A percentile compares a stretch with the other conserved stretches of the same genome.
Evolutionary conservation across 2,113 vertebrate genomes (phyloP).

Genomic region (Cheilinus undulatus): DNA sequence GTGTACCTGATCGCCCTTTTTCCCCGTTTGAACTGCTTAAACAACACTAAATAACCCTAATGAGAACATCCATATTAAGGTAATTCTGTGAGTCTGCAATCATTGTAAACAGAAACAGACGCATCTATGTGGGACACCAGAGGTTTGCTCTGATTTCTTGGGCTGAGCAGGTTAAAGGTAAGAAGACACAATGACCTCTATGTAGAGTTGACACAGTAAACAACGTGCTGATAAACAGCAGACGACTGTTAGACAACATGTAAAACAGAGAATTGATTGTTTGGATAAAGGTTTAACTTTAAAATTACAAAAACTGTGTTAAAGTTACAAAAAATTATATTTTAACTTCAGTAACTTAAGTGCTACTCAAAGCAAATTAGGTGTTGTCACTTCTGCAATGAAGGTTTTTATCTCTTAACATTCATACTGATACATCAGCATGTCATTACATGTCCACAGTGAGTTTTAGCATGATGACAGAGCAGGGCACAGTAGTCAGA

Average conservation of each 20-base stretch:
- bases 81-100: neutral
- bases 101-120: neutral
- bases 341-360: too few relatives aligned
- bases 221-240: neutral
- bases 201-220: neutral
- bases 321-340: neutral
- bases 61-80: neutral
- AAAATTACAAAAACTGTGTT: neutral
- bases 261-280: neutral
- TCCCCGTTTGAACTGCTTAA: neutral
- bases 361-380: too few relatives aligned
- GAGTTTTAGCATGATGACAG: too few relatives aligned
- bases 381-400: too few relatives aligned
- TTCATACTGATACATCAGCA: too few relatives aligned
- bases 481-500: too few relatives aligned
- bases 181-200: neutral
- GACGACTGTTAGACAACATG: neutral
- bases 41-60: neutral
- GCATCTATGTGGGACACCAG: neutral
- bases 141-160: neutral
- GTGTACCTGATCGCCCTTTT: neutral
- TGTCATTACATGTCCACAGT: too few relatives aligned
- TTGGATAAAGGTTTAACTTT: neutral
- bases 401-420: too few relatives aligned
- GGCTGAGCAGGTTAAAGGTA: conserved; percentile 4